phyloP scores from a whole-genome alignment of 1,140 invertebrate species.

The Catajapyx aquilonaris region DNA sequence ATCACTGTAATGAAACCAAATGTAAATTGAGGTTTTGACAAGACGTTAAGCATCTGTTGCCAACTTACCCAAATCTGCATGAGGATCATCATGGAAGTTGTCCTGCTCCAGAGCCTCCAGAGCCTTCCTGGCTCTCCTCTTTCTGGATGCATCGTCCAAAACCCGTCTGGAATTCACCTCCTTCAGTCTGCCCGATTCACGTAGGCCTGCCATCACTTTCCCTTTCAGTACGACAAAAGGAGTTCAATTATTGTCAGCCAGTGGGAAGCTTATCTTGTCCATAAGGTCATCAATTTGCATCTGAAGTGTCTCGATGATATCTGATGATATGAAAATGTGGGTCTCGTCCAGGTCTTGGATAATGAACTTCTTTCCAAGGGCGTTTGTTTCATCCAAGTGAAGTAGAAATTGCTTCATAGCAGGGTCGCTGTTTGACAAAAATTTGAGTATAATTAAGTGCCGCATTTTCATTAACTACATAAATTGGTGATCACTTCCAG shows the following conservation, averaged over 20 bases:
- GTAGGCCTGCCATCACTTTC: conserved; percentile 33
- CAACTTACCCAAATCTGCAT: conserved; percentile 64
- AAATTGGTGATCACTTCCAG: too few species aligned
- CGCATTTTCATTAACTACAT: too few species aligned
- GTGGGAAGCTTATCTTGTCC: conserved; percentile 80
- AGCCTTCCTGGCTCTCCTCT: conserved; percentile 65
- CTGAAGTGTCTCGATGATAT: conserved; percentile 76
- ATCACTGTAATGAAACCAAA: conserved; percentile 33
- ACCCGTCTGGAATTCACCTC: conserved; percentile 56
- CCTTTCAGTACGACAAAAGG: conserved; percentile 4
- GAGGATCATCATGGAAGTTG: conserved; percentile 95
- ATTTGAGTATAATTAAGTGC: too few species aligned
- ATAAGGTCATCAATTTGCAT: conserved; percentile 85
- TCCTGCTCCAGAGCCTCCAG: conserved; percentile 89
- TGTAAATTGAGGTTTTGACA: background rate
- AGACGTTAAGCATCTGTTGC: background rate
- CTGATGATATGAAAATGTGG: conserved; percentile 83
- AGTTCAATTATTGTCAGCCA: conserved; percentile 53
- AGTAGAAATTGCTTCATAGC: conserved; percentile 98
- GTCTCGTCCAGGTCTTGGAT: conserved; percentile 89
- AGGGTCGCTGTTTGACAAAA: conserved; percentile 89
- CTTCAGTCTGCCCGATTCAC: conserved; percentile 52
- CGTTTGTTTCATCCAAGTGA: conserved; percentile 85
- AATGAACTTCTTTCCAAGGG: conserved; percentile 86
- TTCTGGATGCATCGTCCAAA: conserved; percentile 68